A percentile compares a stretch with the other conserved stretches of the same genome.
These are phyloP conservation scores for Stictonetta naevosa DNA, from an alignment of 2,113 vertebrate genomes.

Conservation along the genomic window DNA sequence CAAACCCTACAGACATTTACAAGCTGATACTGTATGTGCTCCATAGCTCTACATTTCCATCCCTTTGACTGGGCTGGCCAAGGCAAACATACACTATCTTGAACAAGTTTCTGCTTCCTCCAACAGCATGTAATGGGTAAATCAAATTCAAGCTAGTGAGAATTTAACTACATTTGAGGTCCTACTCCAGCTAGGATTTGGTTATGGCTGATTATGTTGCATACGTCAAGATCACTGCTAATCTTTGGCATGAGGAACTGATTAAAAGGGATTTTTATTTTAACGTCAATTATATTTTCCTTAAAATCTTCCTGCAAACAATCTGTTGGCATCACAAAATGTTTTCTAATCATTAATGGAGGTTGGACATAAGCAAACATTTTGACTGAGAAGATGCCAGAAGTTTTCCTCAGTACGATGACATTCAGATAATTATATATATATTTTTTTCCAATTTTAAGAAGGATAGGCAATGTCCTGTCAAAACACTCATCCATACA, in stretches of 20 bases:
- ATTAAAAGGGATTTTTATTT: slow-evolving; percentile 67
- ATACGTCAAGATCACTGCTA: slow-evolving; percentile 65
- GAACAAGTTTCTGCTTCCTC: background rate
- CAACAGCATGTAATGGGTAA: slow-evolving; percentile 16
- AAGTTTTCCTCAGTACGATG: background rate
- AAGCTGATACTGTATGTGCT: background rate
- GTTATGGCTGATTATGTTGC: slow-evolving; percentile 56
- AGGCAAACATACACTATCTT: background rate
- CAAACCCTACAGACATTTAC: background rate
- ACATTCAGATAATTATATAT: background rate
- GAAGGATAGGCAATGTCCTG: background rate
- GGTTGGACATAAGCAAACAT: background rate
- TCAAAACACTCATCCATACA: background rate
- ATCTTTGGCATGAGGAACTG: slow-evolving; percentile 75
- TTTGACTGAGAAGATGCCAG: background rate
- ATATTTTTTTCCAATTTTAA: slow-evolving; percentile 3
- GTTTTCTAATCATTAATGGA: background rate
- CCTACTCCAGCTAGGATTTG: slow-evolving; percentile 27
- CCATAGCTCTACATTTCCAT: background rate
- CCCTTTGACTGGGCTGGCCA: background rate
- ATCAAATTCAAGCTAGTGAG: background rate
- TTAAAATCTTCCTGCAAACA: slow-evolving; percentile 28
- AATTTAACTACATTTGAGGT: slow-evolving; percentile 32
- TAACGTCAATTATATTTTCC: slow-evolving; percentile 40
- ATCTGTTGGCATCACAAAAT: slow-evolving; percentile 24